Evolutionary conservation across 1,140 invertebrate genomes (phyloP), one percentile per base, ranked within the genome.

Genomic region (Hycleus cichorii): DNA sequence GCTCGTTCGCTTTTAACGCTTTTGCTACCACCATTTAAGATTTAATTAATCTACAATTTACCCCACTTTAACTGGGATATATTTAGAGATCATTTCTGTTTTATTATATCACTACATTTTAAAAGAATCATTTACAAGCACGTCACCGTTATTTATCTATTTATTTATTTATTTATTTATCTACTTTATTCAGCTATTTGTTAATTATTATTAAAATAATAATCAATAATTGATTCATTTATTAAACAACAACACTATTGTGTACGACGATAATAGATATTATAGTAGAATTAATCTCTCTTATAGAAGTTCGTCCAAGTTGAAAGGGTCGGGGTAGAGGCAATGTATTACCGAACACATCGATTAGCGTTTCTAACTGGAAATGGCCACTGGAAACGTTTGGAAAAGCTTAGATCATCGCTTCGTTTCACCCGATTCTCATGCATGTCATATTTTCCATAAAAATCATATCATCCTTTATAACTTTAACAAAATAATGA

Each of bases 321-420:
- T 52, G 47, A 60, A 50, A 46, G 48, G 40, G 39, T 39, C 46
- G 58, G 55, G 55, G 39, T 18, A 32, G 47, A 50, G 59, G 55
- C 56, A 60, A 63, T 59, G 64, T 66, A 66, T 59, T 66, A 64
- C 58, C 62, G 59, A 61, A 55, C 59, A 64, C 64, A 66, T 66
- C 64, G 64, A 66, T 66, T 66, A 66, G 62, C 63, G 60, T 64
- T 64, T 32, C 59, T 63, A 64, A 66, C 64, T 66, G 64, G 64
- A 66, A 66, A 66, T 66, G 64, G 61, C 61, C 61, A 63, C 61
- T 63, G 59, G 57, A 63, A 51, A 59, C 62, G 64, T 66, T 66
- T 66, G 40, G 46, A 32, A 57, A 66, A 62, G 56, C 7, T 55
- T 51, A 58, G 64, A 66, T 66, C 62, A 66, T 59, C 64, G 62